These are phyloP conservation scores for Oreochromis niloticus DNA, from an alignment of 2,113 vertebrate genomes.

Conservation along the genomic window DNA sequence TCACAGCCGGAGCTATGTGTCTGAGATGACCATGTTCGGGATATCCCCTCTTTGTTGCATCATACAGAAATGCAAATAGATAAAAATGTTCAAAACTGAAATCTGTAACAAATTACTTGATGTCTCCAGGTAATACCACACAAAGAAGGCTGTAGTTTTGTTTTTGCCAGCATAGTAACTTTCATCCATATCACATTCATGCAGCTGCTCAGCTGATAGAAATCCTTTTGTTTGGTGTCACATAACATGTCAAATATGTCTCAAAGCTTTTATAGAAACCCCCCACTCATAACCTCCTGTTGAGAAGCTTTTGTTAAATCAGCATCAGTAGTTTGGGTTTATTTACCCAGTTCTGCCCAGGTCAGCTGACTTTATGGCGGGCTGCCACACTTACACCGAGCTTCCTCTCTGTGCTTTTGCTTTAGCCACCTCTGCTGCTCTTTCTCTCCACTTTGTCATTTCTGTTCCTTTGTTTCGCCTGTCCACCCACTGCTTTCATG, in stretches of 20 bases:
- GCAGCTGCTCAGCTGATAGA: not conserved
- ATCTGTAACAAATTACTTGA: not conserved
- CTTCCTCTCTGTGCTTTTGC: not conserved
- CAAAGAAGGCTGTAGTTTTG: not conserved
- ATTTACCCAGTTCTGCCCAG: not conserved
- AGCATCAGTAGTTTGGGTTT: not conserved
- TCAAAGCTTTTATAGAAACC: not conserved
- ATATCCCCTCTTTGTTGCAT: not conserved
- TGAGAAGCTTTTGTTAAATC: not conserved
- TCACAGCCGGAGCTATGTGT: not conserved
- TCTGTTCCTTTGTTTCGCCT: conserved; percentile 5
- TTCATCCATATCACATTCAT: not conserved
- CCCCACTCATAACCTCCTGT: not conserved
- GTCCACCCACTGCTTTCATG: conserved; percentile 35
- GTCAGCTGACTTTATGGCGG: not conserved
- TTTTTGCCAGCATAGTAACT: not conserved
- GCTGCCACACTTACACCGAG: not conserved
- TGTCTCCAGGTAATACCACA: not conserved
- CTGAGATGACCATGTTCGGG: not conserved
- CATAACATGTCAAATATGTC: not conserved
- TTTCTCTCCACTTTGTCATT: not conserved
- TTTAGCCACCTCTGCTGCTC: not conserved
- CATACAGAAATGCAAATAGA: not conserved
- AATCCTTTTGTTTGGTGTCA: not conserved
- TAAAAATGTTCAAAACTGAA: not conserved